phyloP scores from a whole-genome alignment of 2,797 vertebrate genomes.

The Notoglanidium macrostoma region DNA sequence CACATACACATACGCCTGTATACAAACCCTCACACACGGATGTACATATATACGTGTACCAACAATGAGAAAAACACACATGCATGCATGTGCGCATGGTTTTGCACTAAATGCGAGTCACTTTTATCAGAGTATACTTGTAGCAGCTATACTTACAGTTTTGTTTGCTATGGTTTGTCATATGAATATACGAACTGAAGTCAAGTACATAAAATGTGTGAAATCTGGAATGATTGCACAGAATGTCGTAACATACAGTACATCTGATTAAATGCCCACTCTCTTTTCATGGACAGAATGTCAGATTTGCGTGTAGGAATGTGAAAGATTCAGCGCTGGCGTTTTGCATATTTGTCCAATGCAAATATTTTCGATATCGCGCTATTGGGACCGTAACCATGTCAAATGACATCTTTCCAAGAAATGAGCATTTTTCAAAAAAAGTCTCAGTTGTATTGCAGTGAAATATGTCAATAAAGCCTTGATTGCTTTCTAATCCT shows the following conservation, averaged over 20 bases:
- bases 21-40: conserved; percentile 2
- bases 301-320: not conserved
- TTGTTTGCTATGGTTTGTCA: conserved; percentile 23
- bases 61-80: not conserved
- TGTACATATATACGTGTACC: not conserved
- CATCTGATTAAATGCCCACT: not conserved
- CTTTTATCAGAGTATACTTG: conserved; percentile 10
- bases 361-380: not conserved
- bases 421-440: not conserved
- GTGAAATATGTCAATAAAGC: conserved; percentile 26
- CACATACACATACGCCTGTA: conserved; percentile 27
- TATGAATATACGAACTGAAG: conserved; percentile 36
- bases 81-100: not conserved
- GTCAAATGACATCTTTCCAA: conserved; percentile 2
- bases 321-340: not conserved
- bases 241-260: conserved; percentile 14
- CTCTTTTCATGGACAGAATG: not conserved
- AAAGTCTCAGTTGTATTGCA: not conserved
- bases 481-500: conserved; percentile 31
- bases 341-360: not conserved
- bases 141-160: conserved; percentile 30
- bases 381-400: not conserved
- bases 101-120: not conserved
- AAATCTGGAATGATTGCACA: conserved; percentile 27
- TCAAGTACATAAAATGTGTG: conserved; percentile 37